A percentile compares a stretch with the other conserved stretches of the same genome.
Evolutionary conservation across 2,797 vertebrate species (phyloP).

Genomic region (Coregonus sp.): DNA sequence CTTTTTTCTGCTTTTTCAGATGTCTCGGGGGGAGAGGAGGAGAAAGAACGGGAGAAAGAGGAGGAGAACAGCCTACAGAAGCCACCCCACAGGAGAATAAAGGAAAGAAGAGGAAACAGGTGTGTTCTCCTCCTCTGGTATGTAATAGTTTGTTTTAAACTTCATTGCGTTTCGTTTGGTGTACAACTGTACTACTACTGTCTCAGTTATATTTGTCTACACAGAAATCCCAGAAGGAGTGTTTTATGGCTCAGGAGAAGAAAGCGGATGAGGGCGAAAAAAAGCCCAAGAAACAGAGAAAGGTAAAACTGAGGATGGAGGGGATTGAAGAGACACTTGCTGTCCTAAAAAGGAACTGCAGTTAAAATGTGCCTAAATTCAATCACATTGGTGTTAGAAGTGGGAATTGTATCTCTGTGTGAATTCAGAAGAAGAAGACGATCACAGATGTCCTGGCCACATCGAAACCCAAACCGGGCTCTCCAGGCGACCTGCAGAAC

Average conservation of each 20-base stretch:
- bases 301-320: constrained; percentile 63
- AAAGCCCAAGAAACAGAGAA: constrained; percentile 79
- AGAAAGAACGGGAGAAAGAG: constrained; percentile 54
- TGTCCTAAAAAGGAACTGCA: constrained; percentile 23
- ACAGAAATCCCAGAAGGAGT: constrained; percentile 59
- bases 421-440: constrained; percentile 85
- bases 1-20: neutral
- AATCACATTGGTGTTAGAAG: neutral
- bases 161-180: neutral
- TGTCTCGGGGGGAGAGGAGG: constrained; percentile 22
- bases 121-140: too few relatives aligned
- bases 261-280: constrained; percentile 55
- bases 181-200: neutral
- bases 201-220: neutral
- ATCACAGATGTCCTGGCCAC: constrained; percentile 88
- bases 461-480: constrained; percentile 81
- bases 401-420: neutral
- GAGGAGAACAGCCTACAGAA: constrained; percentile 29
- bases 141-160: too few relatives aligned
- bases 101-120: constrained; percentile 62
- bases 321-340: constrained; percentile 49
- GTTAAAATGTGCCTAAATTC: neutral
- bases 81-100: constrained; percentile 38
- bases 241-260: constrained; percentile 34
- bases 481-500: constrained; percentile 84